Percentiles rank a stretch among this genome's conserved stretches.
Conservation (phyloP, 1,140 invertebrate species). For the Drosophila nikananu region DNA sequence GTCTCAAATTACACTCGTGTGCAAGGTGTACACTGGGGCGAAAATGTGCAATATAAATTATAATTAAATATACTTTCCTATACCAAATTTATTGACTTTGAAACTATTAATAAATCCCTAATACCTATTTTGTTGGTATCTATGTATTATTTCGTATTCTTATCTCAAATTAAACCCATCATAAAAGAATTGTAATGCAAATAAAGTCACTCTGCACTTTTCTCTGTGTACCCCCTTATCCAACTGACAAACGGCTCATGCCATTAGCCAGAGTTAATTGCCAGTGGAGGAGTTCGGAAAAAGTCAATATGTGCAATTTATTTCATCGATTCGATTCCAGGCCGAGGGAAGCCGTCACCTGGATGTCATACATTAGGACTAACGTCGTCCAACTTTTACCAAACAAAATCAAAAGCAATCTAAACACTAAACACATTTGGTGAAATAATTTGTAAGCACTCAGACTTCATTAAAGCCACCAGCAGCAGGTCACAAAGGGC, state of each 20-base stretch:
- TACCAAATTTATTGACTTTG: background rate
- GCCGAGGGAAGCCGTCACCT: background rate
- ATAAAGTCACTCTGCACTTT: background rate
- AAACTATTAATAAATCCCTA: background rate
- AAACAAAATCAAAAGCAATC: constrained; percentile 72
- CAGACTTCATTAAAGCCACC: constrained; percentile 63
- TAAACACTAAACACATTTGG: constrained; percentile 69
- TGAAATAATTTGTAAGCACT: constrained; percentile 80
- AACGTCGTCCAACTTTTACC: constrained; percentile 45
- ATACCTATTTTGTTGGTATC: background rate
- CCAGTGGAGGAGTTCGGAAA: constrained; percentile 13
- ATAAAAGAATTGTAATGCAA: background rate
- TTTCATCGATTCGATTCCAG: constrained; percentile 58
- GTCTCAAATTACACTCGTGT: constrained; percentile 20
- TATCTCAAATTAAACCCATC: background rate
- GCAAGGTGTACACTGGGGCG: background rate
- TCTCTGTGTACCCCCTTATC: background rate
- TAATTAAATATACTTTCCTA: background rate
- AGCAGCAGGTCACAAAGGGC: constrained; percentile 22
- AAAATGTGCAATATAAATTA: background rate
- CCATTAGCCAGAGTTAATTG: constrained; percentile 61
- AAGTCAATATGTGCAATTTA: constrained; percentile 54
- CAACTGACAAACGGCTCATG: constrained; percentile 36
- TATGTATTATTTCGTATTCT: too few relatives aligned
- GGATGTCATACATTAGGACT: constrained; percentile 34